A percentile compares a stretch with the other conserved stretches of the same genome.
phyloP scores from a whole-genome alignment of 2,888 invertebrate genomes.

The Archaeoteleia sp. region DNA sequence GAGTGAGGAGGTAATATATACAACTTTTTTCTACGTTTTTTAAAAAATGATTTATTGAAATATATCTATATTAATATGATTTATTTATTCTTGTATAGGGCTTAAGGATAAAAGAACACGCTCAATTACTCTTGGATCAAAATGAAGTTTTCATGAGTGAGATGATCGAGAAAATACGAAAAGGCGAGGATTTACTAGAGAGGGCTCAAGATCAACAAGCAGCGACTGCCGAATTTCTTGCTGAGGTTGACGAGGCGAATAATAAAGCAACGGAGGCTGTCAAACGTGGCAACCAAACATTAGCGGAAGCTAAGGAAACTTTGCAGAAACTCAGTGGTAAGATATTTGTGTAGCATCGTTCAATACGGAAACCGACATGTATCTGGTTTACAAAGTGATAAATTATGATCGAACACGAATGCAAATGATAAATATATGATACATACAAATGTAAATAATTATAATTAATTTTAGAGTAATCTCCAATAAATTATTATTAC shows the following conservation, averaged over 20 bases:
- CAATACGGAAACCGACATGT: background rate
- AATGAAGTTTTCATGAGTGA: conserved; percentile 78
- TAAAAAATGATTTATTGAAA: background rate
- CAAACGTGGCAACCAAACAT: conserved; percentile 86
- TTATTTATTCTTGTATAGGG: conserved; percentile 65
- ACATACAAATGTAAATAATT: too few species aligned
- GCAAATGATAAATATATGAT: too few species aligned
- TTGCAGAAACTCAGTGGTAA: conserved; percentile 83
- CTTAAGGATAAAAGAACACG: conserved; percentile 77
- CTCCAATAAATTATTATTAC: too few species aligned
- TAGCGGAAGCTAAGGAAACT: conserved; percentile 87
- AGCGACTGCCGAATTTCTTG: conserved; percentile 85
- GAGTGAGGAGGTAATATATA: conserved; percentile 79
- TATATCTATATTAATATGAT: background rate
- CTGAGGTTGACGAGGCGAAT: conserved; percentile 85
- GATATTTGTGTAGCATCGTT: background rate
- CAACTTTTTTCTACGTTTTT: background rate
- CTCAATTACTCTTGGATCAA: conserved; percentile 78
- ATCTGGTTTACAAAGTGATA: background rate
- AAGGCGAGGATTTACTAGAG: conserved; percentile 83
- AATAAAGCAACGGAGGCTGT: conserved; percentile 89
- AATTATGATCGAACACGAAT: too few species aligned
- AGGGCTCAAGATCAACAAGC: conserved; percentile 83
- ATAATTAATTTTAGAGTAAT: too few species aligned
- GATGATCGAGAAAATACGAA: conserved; percentile 80